Evolutionary conservation across 2,113 vertebrate genomes (phyloP).

Genomic region (Gymnocephalus cernua): DNA sequence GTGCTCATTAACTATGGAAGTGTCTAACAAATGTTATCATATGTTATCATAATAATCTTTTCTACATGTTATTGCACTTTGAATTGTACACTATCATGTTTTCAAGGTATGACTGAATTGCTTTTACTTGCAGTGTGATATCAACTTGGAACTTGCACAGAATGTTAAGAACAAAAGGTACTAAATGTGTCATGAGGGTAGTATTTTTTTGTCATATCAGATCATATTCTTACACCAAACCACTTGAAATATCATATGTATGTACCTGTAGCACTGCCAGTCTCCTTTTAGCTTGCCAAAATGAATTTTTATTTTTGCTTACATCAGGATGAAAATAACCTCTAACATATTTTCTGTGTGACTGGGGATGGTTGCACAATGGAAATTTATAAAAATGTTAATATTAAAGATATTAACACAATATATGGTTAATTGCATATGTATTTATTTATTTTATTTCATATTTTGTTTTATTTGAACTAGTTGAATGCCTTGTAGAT

Average conservation of each 20-base stretch:
- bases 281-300: slow-evolving; percentile 92
- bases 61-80: slow-evolving; percentile 89
- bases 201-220: slow-evolving; percentile 84
- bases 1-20: slow-evolving; percentile 66
- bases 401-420: slow-evolving; percentile 93
- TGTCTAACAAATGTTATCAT: slow-evolving; percentile 76
- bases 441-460: slow-evolving; percentile 33
- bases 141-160: slow-evolving; percentile 57
- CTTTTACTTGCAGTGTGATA: slow-evolving; percentile 75
- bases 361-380: slow-evolving; percentile 70
- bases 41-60: slow-evolving; percentile 80
- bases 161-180: slow-evolving; percentile 63
- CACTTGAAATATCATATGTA: slow-evolving; percentile 84
- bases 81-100: slow-evolving; percentile 85
- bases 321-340: slow-evolving; percentile 77
- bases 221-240: slow-evolving; percentile 85
- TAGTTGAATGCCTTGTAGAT: background rate
- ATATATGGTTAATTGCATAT: slow-evolving; percentile 40
- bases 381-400: slow-evolving; percentile 90
- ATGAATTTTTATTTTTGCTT: slow-evolving; percentile 94
- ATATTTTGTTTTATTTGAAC: background rate
- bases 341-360: slow-evolving; percentile 88
- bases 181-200: slow-evolving; percentile 69
- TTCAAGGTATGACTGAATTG: slow-evolving; percentile 64
- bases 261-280: slow-evolving; percentile 92